Conservation (phyloP, 1,140 invertebrate species). For the Batillaria attramentaria region DNA sequence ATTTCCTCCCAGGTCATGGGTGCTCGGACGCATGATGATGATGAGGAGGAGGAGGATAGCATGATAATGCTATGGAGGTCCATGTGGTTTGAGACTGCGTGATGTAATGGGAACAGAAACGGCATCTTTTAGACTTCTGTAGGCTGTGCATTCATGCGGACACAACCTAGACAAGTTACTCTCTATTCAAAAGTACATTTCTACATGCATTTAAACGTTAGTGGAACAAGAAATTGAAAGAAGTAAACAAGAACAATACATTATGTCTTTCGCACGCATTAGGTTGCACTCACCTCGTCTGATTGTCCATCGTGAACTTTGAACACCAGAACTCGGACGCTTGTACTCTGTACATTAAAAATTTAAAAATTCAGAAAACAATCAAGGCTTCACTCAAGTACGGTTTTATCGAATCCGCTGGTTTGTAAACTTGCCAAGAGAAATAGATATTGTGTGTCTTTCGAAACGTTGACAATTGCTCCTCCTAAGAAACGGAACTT, state of each 20-base stretch:
- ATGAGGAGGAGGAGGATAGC: no score
- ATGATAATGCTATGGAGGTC: no score
- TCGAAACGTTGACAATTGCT: background rate
- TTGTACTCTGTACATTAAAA: background rate
- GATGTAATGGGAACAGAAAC: background rate
- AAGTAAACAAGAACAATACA: background rate
- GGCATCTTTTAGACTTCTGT: no score
- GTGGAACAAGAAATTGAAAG: background rate
- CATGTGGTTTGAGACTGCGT: no score
- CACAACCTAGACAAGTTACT: background rate
- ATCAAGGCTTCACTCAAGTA: background rate
- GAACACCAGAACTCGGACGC: slow-evolving; percentile 3
- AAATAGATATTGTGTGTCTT: background rate
- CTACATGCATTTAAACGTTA: background rate
- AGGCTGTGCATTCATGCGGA: no score
- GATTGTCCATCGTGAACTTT: background rate
- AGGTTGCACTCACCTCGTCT: background rate
- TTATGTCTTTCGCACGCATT: no score
- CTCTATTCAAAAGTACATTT: background rate
- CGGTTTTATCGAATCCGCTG: background rate
- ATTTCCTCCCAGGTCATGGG: no score
- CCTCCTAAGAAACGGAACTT: no score
- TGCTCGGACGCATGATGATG: no score
- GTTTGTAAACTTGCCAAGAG: background rate
- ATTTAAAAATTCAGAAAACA: background rate